phyloP scores from a whole-genome alignment of 35 echinoderm and acorn worm species.

The Nesometra sesokonis region DNA sequence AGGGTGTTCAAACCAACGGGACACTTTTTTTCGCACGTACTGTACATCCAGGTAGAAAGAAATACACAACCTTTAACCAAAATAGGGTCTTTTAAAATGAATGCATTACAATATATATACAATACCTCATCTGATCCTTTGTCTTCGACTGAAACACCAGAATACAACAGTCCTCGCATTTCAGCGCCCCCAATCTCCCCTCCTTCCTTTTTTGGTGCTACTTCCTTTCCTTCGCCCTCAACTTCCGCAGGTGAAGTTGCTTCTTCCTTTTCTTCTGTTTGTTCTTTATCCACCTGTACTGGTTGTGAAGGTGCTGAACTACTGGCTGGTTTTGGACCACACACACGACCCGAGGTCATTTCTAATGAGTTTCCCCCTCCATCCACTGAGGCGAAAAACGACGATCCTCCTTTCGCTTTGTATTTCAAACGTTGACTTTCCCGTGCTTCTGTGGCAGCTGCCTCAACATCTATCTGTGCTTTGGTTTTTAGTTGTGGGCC shows the following conservation, averaged over 20 bases:
- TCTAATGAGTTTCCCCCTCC: neutral
- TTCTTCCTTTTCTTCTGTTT: neutral
- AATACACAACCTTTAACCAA: too few species aligned
- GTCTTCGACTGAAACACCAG: neutral
- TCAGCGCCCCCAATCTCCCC: neutral
- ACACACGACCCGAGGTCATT: neutral
- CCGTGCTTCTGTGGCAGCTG: neutral
- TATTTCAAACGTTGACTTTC: neutral
- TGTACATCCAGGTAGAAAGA: too few species aligned
- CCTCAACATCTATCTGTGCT: neutral
- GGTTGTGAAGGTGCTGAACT: neutral
- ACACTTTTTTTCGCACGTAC: too few species aligned
- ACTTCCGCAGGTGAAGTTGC: neutral
- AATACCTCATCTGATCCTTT: neutral
- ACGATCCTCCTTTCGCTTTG: neutral
- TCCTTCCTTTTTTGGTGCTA: neutral
- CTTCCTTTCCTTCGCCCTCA: neutral
- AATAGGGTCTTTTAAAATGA: too few species aligned
- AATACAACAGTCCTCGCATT: neutral
- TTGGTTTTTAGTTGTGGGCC: neutral
- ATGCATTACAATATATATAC: too few species aligned
- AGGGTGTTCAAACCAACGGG: too few species aligned
- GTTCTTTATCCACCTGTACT: neutral
- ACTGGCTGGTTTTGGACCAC: neutral
- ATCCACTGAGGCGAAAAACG: neutral